These are phyloP conservation scores for Holcopasites calliopsidis DNA, from an alignment of 1,140 invertebrate genomes.

Conservation along the genomic window DNA sequence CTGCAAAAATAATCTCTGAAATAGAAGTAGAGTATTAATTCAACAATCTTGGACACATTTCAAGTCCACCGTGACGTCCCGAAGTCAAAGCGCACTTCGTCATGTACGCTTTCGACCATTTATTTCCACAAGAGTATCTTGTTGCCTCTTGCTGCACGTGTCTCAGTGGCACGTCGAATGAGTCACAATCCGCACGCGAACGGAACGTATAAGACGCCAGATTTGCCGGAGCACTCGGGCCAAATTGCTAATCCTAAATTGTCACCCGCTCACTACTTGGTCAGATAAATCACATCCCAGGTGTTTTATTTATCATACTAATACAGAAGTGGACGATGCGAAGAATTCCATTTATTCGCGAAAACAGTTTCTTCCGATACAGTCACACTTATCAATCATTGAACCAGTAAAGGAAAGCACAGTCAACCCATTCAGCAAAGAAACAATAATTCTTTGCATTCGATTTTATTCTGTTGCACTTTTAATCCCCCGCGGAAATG, in stretches of 20 bases:
- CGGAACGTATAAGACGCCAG: slow-evolving; percentile 6
- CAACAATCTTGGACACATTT: neutral
- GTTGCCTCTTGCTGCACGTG: slow-evolving; percentile 28
- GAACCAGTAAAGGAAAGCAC: no score
- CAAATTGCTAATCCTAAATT: neutral
- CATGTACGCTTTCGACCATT: neutral
- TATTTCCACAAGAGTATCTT: slow-evolving; percentile 26
- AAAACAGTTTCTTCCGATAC: no score
- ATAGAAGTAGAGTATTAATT: neutral
- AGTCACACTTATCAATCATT: no score
- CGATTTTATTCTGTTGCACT: no score
- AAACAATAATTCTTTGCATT: no score
- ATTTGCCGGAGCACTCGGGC: slow-evolving; percentile 9
- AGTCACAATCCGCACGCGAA: slow-evolving; percentile 28
- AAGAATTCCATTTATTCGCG: no score
- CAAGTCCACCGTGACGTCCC: no score
- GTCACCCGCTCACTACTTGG: neutral
- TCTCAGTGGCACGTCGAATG: slow-evolving; percentile 15
- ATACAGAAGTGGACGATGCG: no score
- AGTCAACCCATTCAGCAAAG: no score
- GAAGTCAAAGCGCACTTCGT: neutral
- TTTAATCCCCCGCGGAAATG: no score
- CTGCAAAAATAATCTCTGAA: neutral
- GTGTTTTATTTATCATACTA: no score
- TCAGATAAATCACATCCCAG: no score